Percentiles rank a stretch among this genome's conserved stretches.
phyloP scores from a whole-genome alignment of 1,140 invertebrate species.

The Nasonia vitripennis region DNA sequence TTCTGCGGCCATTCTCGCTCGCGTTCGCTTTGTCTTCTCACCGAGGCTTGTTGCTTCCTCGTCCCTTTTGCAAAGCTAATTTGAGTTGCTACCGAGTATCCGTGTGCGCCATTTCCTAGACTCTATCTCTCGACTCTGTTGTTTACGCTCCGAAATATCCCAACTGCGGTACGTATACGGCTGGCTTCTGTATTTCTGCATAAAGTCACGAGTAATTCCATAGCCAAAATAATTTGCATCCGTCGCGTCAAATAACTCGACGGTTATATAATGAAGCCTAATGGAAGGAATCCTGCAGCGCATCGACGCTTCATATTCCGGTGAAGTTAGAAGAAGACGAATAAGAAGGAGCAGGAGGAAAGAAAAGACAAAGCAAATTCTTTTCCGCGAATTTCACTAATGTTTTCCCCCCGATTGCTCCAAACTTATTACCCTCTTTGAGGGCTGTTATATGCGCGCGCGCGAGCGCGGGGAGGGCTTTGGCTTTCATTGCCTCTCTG shows the following conservation, averaged over 20 bases:
- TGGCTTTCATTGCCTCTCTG: constrained; percentile 10
- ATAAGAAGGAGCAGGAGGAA: background rate
- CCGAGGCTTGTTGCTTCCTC: background rate
- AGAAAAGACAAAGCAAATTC: background rate
- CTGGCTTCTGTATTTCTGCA: too few species aligned
- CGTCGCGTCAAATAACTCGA: background rate
- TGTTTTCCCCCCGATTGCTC: constrained; percentile 24
- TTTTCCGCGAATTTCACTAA: constrained; percentile 24
- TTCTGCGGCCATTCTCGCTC: background rate
- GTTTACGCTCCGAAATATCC: background rate
- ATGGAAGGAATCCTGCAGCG: too few species aligned
- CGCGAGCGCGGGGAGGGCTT: background rate
- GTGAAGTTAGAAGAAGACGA: too few species aligned
- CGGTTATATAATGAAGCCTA: background rate
- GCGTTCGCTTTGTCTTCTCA: background rate
- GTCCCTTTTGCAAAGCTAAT: background rate
- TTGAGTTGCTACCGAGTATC: background rate
- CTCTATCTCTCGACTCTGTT: background rate
- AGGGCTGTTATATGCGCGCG: background rate
- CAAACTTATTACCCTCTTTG: constrained; percentile 26
- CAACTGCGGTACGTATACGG: too few species aligned
- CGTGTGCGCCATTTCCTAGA: too few species aligned
- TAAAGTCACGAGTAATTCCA: too few species aligned
- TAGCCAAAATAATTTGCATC: background rate
- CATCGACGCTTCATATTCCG: background rate